Base-by-base conservation (phyloP, 2,797 vertebrate genomes). In the Pteronotus mesoamericanus region DNA sequence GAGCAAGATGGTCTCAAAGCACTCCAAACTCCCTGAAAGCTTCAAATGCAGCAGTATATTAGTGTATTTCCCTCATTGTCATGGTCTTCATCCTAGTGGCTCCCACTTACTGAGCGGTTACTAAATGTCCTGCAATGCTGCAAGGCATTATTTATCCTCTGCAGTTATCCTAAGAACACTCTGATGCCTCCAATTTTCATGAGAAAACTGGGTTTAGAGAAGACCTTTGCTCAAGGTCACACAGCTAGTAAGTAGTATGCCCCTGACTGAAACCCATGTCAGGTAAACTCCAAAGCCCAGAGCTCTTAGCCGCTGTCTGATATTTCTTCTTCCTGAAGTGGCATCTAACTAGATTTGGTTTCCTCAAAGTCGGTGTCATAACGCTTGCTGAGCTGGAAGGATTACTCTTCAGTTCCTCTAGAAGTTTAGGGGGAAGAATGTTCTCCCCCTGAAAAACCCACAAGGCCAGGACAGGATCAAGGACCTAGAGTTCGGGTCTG, bases 201-300 rank as follows among this genome's bases (percentile, higher is more conserved):
- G 21, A 80, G 83, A 61, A 26, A 83, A 64, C 11, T 59, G 48
- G 51, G 48, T 10, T 61, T 57, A 44, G 84, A 89, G 82, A 79
- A 95, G 91, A 75, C 29, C 18, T 37, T 48, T 92, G n/a, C 26
- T 77, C 44, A 91, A 96, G 46, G 78, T 88, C 83, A 94, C 72
- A 75, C 6, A 78, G 61, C 57, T 66, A 77, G 42, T 34, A 74
- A 93, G 34, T 29, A 44, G 44, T 1, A 42, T 15, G 75, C 46
- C 11, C 61, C 86, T 34, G 48, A 68, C 64, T 68, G 55, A 89
- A 84, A 95, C 74, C 15, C 37, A n/a, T 42, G 14, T 22, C 34
- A 80, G 42, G 32, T 44, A 57, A 85, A 55, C 69, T 72, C 71
- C 85, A 83, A 68, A 95, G 68, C 39, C 19, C 18, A 53, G 24